Evolutionary conservation across 2,888 invertebrate species (phyloP).

Genomic region (Acanthosepion lycidas): DNA sequence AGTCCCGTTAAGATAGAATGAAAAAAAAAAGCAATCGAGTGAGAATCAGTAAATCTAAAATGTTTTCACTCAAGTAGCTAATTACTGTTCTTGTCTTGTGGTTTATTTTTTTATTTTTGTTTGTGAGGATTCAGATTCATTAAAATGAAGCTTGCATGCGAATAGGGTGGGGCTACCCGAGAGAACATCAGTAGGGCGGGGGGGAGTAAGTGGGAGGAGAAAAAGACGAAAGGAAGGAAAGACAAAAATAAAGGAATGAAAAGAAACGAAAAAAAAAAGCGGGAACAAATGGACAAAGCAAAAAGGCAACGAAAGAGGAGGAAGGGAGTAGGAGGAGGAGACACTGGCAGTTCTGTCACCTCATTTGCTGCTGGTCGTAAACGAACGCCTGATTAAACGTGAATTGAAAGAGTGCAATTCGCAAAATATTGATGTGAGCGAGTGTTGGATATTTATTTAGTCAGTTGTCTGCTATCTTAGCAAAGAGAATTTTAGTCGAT

Average conservation of each 20-base stretch:
- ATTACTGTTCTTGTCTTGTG: too few relatives aligned
- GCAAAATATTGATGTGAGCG: neutral
- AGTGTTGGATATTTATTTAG: neutral
- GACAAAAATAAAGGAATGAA: neutral
- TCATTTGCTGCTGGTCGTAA: slow-evolving; percentile 17
- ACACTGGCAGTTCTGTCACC: neutral
- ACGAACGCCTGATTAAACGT: slow-evolving; percentile 12
- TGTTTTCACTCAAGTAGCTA: too few relatives aligned
- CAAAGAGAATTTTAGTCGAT: neutral
- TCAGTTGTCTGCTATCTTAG: neutral
- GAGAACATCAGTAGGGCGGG: too few relatives aligned
- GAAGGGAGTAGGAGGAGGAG: neutral
- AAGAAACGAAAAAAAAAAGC: neutral
- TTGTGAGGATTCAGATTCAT: too few relatives aligned
- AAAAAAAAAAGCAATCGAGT: too few relatives aligned
- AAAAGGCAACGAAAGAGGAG: neutral
- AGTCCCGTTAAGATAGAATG: too few relatives aligned
- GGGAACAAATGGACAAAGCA: neutral
- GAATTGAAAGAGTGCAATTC: neutral
- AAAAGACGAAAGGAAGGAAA: neutral
- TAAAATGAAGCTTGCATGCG: too few relatives aligned
- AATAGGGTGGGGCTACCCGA: too few relatives aligned
- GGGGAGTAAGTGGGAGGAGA: neutral
- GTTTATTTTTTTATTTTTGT: too few relatives aligned
- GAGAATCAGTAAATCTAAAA: too few relatives aligned